Evolutionary conservation across 2,797 vertebrate genomes (phyloP).

Genomic region (Hyperoplus immaculatus): DNA sequence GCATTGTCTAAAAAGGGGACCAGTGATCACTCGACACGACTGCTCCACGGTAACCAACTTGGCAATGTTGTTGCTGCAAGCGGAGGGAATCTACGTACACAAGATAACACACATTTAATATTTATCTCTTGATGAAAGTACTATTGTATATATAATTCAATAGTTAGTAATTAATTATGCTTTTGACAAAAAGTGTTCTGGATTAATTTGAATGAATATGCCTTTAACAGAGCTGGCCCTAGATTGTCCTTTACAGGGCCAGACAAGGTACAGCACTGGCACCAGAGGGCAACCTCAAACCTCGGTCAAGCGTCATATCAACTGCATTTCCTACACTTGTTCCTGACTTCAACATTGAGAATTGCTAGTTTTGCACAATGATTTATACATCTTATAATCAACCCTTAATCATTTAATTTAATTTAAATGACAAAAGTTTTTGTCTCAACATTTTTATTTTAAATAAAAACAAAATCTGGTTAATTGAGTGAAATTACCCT

Average conservation of each 20-base stretch:
- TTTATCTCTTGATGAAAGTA: background rate
- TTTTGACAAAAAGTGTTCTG: background rate
- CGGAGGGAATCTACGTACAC: slow-evolving; percentile 69
- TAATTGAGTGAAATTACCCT: background rate
- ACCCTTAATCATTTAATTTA: background rate
- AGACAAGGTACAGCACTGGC: background rate
- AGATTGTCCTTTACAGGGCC: background rate
- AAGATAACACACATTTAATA: slow-evolving; percentile 13
- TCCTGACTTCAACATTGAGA: background rate
- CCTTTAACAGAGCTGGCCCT: background rate
- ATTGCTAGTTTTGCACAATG: background rate
- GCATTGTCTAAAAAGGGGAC: slow-evolving; percentile 90
- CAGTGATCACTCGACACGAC: slow-evolving; percentile 91
- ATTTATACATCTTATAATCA: background rate
- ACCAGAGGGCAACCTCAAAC: background rate
- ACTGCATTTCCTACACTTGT: background rate
- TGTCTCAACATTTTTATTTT: too few species aligned
- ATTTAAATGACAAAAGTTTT: background rate
- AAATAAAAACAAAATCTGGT: background rate
- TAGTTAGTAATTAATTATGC: background rate
- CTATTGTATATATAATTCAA: background rate
- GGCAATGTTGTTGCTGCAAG: slow-evolving; percentile 87
- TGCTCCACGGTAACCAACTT: slow-evolving; percentile 93
- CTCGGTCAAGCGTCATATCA: background rate
- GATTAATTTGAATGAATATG: background rate